Base-by-base conservation (phyloP, 1,140 invertebrate genomes). In the Protaetia brevitarsis region DNA sequence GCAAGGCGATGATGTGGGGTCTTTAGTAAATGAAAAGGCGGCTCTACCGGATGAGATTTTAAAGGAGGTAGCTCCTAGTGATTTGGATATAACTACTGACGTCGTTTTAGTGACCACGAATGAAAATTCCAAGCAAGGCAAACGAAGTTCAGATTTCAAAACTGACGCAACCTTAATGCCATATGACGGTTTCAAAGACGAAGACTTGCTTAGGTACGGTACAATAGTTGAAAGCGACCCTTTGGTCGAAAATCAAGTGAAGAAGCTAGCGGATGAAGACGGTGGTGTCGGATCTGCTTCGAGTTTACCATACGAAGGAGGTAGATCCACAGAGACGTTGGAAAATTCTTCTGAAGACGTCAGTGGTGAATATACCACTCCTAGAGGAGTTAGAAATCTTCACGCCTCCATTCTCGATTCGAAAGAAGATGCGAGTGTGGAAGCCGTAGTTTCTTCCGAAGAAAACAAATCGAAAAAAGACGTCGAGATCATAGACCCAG, bases 311-410 rank as follows among this genome's bases (percentile, higher is more conserved):
- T n/a, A 41, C 2, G 36, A 69, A 31, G 66, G 4, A 41, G 11
- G 30, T 7, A 63, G 64, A 64, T 74, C 72, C n/a, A 68, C 68
- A 13, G 75, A 77, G 66, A 74, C 71, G 26, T 10, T 77, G 13
- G 75, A 78, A 67, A 36, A 66, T 19, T 58, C 65, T 4, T 62
- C 62, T n/a, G 61, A 23, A 26, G 68, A 66, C 51, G 70, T 76
- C 5, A 77, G 73, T 65, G 72, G 70, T 16, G 75, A 77, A 68
- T 41, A 65, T 64, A 73, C 73, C 2, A 76, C 76, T 1, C 65
- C 65, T 8, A 71, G 57, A 59, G 41, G 19, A 26, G 65, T 67
- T 26, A 10, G 4, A 21, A 37, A 6, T 6, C 28, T 58, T 11
- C 66, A 70, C 27, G 66, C 67, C 21, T 58, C 71, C 4, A 28